Base-by-base conservation (phyloP, 2,113 vertebrate genomes). In the Callocephalon fimbriatum region DNA sequence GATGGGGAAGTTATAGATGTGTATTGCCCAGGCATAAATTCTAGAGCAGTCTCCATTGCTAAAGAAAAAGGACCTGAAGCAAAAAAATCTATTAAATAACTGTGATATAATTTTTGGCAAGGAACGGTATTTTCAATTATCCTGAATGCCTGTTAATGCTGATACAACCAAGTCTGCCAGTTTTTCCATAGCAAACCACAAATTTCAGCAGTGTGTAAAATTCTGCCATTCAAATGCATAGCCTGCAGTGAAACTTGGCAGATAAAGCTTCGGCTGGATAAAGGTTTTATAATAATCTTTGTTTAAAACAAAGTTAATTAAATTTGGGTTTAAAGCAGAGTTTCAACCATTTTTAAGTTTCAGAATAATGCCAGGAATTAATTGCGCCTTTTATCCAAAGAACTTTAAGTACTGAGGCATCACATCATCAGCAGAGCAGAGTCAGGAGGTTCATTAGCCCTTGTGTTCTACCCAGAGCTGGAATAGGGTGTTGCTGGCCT, bases 261-360 rank as follows among this genome's bases (percentile, higher is more conserved):
- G 23, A 80, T 79, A 87, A 67, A 74, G 27, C 37, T 50, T 68
- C 56, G 76, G 31, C 42, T 54, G 13, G 65, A 84, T 45, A 92
- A 72, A 53, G 40, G 73, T 86, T 96, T 98, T 79, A 91, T 65
- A 86, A 96, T 96, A 96, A 98, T 97, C 87, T 97, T 97, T 97
- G 90, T 94, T 97, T 98, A 97, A 98, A 98, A 97, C 81, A 95
- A 96, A 98, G 74, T 96, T 79, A 95, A 96, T 95, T 90, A 86
- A 82, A 95, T 87, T 80, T 87, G n/a, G 6, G 19, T 16, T 87
- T 90, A 91, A 90, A 93, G 45, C 25, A 85, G 47, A 85, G 48
- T 72, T 96, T 78, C n/a, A 51, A 73, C 37, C 40, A 44, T 80
- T 86, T 86, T 85, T 48, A 82, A 87, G 74, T 65, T 90, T 85